These are phyloP conservation scores for Phyllotreta cruciferae DNA, from an alignment of 2,888 invertebrate species.

Conservation along the genomic window DNA sequence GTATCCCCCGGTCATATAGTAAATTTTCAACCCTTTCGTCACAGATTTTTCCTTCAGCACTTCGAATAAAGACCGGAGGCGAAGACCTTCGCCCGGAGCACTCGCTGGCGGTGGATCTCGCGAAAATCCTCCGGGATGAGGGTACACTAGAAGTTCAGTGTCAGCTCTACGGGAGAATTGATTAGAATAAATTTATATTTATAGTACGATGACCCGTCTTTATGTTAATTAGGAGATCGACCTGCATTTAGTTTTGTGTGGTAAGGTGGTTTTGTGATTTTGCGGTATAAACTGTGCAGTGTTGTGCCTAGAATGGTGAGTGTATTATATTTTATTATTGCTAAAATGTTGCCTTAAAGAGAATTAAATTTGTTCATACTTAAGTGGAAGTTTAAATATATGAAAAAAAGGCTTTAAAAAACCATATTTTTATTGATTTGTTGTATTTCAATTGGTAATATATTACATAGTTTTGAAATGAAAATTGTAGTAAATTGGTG, in stretches of 20 bases:
- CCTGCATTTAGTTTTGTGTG: constrained; percentile 30
- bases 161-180: constrained; percentile 23
- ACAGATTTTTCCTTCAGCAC: constrained; percentile 36
- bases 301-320: constrained; percentile 18
- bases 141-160: constrained; percentile 13
- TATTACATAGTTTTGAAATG: too few species aligned
- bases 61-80: constrained; percentile 32
- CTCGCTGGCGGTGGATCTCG: too few species aligned
- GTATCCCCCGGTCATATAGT: constrained; percentile 40
- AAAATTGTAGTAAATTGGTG: too few species aligned
- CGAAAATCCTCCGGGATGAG: neutral
- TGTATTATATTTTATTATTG: neutral
- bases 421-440: too few species aligned
- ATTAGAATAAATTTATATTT: constrained; percentile 20
- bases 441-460: too few species aligned
- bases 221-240: constrained; percentile 38
- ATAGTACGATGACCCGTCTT: constrained; percentile 34
- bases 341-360: too few species aligned
- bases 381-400: too few species aligned
- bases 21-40: constrained; percentile 38
- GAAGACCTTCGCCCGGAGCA: neutral
- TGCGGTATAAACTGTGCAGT: constrained; percentile 10
- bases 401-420: too few species aligned
- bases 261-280: constrained; percentile 27
- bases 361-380: too few species aligned